Conservation (phyloP, 2,113 vertebrate species). For the Paralichthys olivaceus region DNA sequence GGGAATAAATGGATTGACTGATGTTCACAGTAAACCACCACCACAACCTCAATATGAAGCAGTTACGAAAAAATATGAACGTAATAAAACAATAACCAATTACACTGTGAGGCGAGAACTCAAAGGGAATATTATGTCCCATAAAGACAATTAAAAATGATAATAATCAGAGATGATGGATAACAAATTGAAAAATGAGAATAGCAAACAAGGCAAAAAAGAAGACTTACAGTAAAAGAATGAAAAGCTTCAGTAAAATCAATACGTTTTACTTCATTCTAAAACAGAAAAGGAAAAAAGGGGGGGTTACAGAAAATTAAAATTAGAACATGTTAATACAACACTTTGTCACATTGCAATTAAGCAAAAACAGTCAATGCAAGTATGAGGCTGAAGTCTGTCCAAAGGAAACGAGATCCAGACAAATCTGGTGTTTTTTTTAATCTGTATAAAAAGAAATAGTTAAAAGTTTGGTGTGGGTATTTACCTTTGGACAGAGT, state of each 20-base stretch:
- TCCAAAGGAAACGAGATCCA: neutral
- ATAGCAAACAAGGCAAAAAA: constrained; percentile 81
- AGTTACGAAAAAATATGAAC: constrained; percentile 1
- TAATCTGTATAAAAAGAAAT: neutral
- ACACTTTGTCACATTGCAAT: constrained; percentile 70
- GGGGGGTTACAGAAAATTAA: constrained; percentile 78
- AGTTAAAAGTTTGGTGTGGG: neutral
- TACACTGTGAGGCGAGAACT: constrained; percentile 43
- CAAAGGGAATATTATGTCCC: constrained; percentile 32
- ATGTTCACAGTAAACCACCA: constrained; percentile 56
- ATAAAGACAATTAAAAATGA: constrained; percentile 62
- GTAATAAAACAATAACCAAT: constrained; percentile 11
- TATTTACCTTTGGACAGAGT: neutral
- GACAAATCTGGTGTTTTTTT: neutral
- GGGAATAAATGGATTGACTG: constrained; percentile 37
- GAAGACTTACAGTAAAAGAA: constrained; percentile 89
- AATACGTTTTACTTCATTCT: constrained; percentile 89
- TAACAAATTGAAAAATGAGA: constrained; percentile 71
- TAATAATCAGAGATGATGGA: constrained; percentile 58
- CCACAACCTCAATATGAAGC: constrained; percentile 25
- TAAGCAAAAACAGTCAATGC: constrained; percentile 57
- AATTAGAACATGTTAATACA: constrained; percentile 80
- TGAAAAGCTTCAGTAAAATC: constrained; percentile 89
- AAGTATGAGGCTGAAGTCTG: neutral
- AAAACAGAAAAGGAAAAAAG: constrained; percentile 80